Evolutionary conservation across 2,888 invertebrate species (phyloP).

Genomic region (Andrena bicolor): DNA sequence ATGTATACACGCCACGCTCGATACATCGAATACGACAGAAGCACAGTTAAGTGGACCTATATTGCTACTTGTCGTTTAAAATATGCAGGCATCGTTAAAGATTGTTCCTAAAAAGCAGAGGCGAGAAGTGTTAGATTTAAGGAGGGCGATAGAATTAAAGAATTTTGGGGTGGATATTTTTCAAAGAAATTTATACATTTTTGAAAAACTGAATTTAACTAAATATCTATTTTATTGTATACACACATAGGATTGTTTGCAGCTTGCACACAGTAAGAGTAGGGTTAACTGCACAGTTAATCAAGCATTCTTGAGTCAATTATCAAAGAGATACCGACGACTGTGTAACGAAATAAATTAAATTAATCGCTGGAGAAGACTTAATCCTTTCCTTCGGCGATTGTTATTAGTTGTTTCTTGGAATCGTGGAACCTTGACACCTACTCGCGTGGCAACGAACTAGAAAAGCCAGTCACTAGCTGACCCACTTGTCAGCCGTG

Average conservation of each 20-base stretch:
- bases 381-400: background rate
- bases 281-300: background rate
- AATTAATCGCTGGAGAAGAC: background rate
- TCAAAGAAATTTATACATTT: too few species aligned
- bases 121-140: too few species aligned
- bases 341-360: background rate
- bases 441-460: constrained; percentile 36
- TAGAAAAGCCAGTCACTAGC: constrained; percentile 37
- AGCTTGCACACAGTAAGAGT: background rate
- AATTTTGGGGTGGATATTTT: too few species aligned
- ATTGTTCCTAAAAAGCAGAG: too few species aligned
- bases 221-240: background rate
- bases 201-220: too few species aligned
- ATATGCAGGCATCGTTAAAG: too few species aligned
- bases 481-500: constrained; percentile 41
- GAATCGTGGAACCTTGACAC: constrained; percentile 41
- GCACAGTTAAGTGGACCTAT: too few species aligned
- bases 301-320: background rate
- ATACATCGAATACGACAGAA: too few species aligned
- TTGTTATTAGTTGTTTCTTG: background rate
- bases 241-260: background rate
- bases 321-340: background rate
- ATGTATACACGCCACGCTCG: background rate
- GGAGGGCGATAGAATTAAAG: too few species aligned
- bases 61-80: too few species aligned